Evolutionary conservation across 2,113 vertebrate species (phyloP).

Genomic region (Athene noctua): DNA sequence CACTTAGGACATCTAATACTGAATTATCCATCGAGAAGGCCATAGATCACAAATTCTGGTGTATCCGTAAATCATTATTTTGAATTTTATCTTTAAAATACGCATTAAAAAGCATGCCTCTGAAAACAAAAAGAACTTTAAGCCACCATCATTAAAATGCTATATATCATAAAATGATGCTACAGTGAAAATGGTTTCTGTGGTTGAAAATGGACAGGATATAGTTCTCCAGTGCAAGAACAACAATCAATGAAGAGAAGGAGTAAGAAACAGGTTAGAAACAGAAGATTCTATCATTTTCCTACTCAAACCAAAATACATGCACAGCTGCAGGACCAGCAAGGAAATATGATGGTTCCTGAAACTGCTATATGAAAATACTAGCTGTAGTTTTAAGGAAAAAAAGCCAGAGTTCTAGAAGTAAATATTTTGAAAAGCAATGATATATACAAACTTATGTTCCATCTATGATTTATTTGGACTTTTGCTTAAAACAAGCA

Average conservation of each 20-base stretch:
- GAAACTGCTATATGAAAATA: background rate
- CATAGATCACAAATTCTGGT: background rate
- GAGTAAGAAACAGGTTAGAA: background rate
- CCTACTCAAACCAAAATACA: background rate
- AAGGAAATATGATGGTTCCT: background rate
- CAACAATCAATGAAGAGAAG: background rate
- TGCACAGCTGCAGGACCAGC: background rate
- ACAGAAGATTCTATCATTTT: background rate
- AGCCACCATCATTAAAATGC: background rate
- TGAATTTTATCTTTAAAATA: background rate
- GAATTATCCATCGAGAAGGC: background rate
- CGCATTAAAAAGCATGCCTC: background rate
- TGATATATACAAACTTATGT: background rate
- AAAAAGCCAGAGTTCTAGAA: background rate
- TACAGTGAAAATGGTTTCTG: background rate
- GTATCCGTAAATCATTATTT: background rate
- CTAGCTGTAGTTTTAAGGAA: background rate
- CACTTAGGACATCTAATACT: too few relatives aligned
- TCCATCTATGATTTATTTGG: background rate
- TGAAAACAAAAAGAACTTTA: background rate
- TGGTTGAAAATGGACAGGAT: background rate
- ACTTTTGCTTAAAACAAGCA: background rate
- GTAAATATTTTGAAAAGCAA: background rate
- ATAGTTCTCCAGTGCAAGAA: background rate
- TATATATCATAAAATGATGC: background rate